Evolutionary conservation across 2,888 invertebrate genomes (phyloP).

Genomic region (Melieria picta): DNA sequence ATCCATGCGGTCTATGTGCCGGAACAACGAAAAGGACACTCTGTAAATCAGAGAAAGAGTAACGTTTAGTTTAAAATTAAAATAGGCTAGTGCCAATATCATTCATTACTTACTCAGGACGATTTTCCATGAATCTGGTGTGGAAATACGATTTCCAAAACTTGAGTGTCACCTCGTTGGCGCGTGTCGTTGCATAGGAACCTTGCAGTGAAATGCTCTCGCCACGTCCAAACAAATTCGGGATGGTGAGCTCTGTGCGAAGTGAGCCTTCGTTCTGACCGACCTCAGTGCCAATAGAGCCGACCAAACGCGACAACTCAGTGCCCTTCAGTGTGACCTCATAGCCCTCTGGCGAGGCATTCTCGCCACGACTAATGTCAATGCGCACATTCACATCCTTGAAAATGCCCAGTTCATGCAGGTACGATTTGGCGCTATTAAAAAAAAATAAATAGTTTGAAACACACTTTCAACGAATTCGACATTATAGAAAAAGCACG

Average conservation of each 20-base stretch:
- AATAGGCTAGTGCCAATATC: not conserved
- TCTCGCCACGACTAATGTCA: slow-evolving; percentile 84
- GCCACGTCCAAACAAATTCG: slow-evolving; percentile 89
- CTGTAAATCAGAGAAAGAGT: slow-evolving; percentile 64
- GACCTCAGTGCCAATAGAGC: slow-evolving; percentile 86
- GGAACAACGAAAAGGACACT: slow-evolving; percentile 77
- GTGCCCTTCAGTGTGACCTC: slow-evolving; percentile 86
- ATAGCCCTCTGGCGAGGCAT: slow-evolving; percentile 82
- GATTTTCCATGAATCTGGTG: slow-evolving; percentile 68
- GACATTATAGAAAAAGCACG: not conserved
- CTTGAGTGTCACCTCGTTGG: slow-evolving; percentile 82
- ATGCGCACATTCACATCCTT: slow-evolving; percentile 85
- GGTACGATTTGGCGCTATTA: slow-evolving; percentile 74
- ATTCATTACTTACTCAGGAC: slow-evolving; percentile 72
- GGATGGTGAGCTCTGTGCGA: slow-evolving; percentile 73
- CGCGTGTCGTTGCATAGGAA: slow-evolving; percentile 84
- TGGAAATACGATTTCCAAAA: slow-evolving; percentile 87
- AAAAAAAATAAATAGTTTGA: not conserved
- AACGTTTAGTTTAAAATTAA: slow-evolving; percentile 7
- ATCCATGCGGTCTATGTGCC: slow-evolving; percentile 68
- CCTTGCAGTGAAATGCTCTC: slow-evolving; percentile 85
- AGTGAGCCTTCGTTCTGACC: slow-evolving; percentile 93
- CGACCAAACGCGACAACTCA: slow-evolving; percentile 84
- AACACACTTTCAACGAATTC: not conserved
- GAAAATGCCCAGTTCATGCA: slow-evolving; percentile 90